Evolutionary conservation across 2,113 vertebrate genomes (phyloP), one percentile per base, ranked within the genome.

Genomic region (Condylura cristata): DNA sequence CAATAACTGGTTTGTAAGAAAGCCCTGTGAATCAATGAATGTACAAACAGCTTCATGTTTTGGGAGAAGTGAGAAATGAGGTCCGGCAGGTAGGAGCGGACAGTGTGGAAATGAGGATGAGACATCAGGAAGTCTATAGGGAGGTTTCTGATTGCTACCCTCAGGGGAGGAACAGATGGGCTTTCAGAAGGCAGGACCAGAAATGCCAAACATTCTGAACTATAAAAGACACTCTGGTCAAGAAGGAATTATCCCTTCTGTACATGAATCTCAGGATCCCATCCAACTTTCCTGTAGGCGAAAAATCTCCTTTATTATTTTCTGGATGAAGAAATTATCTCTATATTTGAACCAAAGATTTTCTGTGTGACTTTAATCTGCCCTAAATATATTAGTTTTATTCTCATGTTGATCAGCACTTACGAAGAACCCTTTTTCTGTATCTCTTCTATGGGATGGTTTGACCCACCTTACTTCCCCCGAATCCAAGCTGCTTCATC

Each of bases 331-430:
- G 58, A 78, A 34, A 1, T 9, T 32, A 22, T 39, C 48, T 84
- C 51, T 78, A 3, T 3, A 28, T 2, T 3, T 16, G 39, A 66
- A 71, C 5, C 37, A 53, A 39, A 51, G 4, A 2, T 30, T 61
- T 74, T 17, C 6, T 51, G 16, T 53, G 53, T 28, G n/a, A 44
- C 71, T 94, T 66, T 82, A 46, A 37, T 56, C 72, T 66, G 22
- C 1, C 4, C 26, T 30, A 30, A 72, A 30, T 26, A 34, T 4
- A 14, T 8, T 3, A 17, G 17, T 26, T 18, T 80, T 5, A 9
- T 66, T 34, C 58, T 60, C 9, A 1, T 4, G 18, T 4, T 28
- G n/a, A 9, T 3, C 22, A 3, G 4, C 10, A 8, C 2, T 8
- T 66, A 24, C 3, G 28, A 5, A 3, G 39, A 39, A n/a, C 11